phyloP scores from a whole-genome alignment of 2,113 vertebrate genomes.

The Nanorana parkeri region DNA sequence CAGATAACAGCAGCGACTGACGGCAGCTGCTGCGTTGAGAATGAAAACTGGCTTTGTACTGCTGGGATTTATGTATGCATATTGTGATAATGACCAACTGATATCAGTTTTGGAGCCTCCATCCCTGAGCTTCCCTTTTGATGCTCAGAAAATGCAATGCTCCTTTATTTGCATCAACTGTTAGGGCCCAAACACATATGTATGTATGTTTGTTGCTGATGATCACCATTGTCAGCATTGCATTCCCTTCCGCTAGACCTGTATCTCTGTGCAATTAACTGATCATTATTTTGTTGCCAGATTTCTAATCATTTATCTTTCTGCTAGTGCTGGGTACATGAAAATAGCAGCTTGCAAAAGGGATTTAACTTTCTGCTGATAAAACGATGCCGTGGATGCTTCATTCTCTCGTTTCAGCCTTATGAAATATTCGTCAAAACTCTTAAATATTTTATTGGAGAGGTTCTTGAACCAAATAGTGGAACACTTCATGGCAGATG shows the following conservation, averaged over 20 bases:
- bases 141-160: not conserved
- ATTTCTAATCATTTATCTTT: not conserved
- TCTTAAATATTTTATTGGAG: conserved; percentile 15
- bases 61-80: conserved; percentile 24
- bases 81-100: conserved; percentile 13
- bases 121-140: not conserved
- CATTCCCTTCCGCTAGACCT: not conserved
- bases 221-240: not conserved
- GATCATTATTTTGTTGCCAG: conserved; percentile 21
- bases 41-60: conserved; percentile 3
- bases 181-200: not conserved
- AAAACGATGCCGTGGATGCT: too few species aligned
- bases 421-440: not conserved
- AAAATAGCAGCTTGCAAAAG: not conserved
- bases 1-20: conserved; percentile 26
- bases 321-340: not conserved
- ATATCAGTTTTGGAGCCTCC: not conserved
- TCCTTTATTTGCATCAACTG: conserved; percentile 25
- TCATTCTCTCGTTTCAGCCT: not conserved
- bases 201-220: not conserved
- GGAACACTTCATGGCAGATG: conserved; percentile 25
- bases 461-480: not conserved
- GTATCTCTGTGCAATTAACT: conserved; percentile 14
- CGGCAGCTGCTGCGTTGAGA: not conserved
- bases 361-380: not conserved